Percentiles rank a stretch among this genome's conserved stretches.
Conservation (phyloP, 2,797 vertebrate species). For the Pseudotriccus pelzelni region DNA sequence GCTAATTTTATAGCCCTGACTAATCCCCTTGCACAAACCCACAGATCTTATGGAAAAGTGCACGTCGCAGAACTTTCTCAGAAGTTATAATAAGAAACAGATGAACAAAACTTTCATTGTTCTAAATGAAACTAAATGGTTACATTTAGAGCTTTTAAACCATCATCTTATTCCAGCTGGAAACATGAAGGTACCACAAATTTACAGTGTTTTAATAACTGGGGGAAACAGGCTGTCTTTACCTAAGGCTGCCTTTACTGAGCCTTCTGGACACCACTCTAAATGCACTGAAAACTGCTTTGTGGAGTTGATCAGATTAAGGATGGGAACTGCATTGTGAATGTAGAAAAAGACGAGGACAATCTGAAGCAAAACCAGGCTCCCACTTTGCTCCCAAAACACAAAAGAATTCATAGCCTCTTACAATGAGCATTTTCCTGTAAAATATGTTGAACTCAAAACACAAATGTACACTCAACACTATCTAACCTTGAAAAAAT, state of each 20-base stretch:
- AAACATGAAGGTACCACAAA: background rate
- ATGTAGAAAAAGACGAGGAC: background rate
- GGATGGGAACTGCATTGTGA: background rate
- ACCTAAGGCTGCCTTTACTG: background rate
- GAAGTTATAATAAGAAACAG: background rate
- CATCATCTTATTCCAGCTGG: background rate
- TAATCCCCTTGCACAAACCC: background rate
- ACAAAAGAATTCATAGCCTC: background rate
- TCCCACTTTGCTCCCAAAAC: background rate
- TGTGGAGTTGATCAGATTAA: background rate
- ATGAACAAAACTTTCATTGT: background rate
- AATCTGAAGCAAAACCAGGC: background rate
- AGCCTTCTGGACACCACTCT: background rate
- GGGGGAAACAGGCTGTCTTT: background rate
- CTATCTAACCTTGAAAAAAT: background rate
- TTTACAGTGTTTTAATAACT: background rate
- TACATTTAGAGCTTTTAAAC: background rate
- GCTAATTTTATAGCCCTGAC: background rate
- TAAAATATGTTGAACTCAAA: background rate
- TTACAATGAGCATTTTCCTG: background rate
- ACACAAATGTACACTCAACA: background rate
- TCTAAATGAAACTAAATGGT: background rate
- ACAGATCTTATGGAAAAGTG: background rate
- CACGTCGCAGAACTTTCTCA: background rate
- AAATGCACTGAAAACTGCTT: background rate